Evolutionary conservation across 2,113 vertebrate genomes (phyloP).

Genomic region (Carassius carassius): DNA sequence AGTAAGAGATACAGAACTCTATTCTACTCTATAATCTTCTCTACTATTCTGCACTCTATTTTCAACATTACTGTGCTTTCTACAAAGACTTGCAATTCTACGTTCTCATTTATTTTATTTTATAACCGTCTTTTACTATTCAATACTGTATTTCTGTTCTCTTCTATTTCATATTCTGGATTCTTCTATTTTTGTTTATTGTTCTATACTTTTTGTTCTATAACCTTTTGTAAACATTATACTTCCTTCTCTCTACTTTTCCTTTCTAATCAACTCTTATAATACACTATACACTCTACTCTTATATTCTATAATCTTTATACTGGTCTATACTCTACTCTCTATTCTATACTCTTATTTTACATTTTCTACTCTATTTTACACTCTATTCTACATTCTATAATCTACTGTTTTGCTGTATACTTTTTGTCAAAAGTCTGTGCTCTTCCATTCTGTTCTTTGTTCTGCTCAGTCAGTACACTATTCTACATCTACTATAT

Average conservation of each 20-base stretch:
- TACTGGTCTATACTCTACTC: background rate
- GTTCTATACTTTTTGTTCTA: background rate
- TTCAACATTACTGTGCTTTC: background rate
- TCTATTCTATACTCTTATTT: background rate
- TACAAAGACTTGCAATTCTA: too few relatives aligned
- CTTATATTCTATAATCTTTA: background rate
- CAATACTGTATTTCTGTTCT: background rate
- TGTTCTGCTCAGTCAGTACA: background rate
- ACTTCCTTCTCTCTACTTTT: background rate
- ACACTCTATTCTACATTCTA: background rate
- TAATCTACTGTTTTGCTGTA: background rate
- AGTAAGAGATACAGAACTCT: constrained; percentile 72
- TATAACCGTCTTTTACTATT: too few relatives aligned
- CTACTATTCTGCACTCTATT: background rate
- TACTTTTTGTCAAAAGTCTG: too few relatives aligned
- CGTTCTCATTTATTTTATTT: too few relatives aligned
- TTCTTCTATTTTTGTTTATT: background rate
- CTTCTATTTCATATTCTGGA: background rate
- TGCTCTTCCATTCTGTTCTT: background rate
- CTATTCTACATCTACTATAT: too few relatives aligned
- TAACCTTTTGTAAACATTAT: background rate
- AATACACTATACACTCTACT: background rate
- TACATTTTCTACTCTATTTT: background rate
- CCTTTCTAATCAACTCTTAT: background rate
- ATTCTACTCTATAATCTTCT: background rate